These are phyloP conservation scores for Metopolophium dirhodum DNA, from an alignment of 1,140 invertebrate species.

Conservation along the genomic window DNA sequence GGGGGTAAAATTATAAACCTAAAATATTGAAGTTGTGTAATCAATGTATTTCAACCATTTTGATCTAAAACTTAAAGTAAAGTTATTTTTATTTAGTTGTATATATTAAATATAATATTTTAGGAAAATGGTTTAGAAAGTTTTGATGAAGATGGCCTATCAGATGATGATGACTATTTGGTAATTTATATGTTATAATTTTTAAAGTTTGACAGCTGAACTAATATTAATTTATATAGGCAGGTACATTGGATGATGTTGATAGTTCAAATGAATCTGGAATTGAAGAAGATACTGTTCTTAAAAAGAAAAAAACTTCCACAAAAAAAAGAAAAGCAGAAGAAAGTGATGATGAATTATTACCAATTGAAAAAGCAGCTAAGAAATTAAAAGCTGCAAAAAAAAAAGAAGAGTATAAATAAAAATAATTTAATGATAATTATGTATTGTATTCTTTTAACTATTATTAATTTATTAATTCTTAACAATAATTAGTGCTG, in stretches of 20 bases:
- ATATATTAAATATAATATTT: slow-evolving; percentile 22
- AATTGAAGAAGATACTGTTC: slow-evolving; percentile 59
- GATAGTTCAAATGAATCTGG: slow-evolving; percentile 61
- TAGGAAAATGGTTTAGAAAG: slow-evolving; percentile 59
- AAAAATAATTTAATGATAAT: slow-evolving; percentile 40
- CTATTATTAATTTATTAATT: slow-evolving; percentile 55
- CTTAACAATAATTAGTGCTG: not conserved
- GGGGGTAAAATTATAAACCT: no score
- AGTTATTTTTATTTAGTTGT: not conserved
- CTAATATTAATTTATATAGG: slow-evolving; percentile 62
- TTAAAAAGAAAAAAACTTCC: slow-evolving; percentile 64
- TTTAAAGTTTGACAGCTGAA: slow-evolving; percentile 58
- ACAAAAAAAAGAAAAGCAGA: slow-evolving; percentile 67
- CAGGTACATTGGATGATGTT: slow-evolving; percentile 61
- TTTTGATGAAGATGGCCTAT: slow-evolving; percentile 59
- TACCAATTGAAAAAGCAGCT: slow-evolving; percentile 87
- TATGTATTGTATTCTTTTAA: slow-evolving; percentile 46
- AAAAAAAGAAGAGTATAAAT: slow-evolving; percentile 68
- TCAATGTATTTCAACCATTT: not conserved
- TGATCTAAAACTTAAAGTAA: not conserved
- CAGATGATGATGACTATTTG: slow-evolving; percentile 56
- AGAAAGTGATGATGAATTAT: slow-evolving; percentile 71
- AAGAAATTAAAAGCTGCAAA: slow-evolving; percentile 80
- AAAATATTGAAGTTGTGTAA: not conserved
- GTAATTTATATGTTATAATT: slow-evolving; percentile 38